These are phyloP conservation scores for Manduca sexta DNA, from an alignment of 1,140 invertebrate species.

Conservation along the genomic window DNA sequence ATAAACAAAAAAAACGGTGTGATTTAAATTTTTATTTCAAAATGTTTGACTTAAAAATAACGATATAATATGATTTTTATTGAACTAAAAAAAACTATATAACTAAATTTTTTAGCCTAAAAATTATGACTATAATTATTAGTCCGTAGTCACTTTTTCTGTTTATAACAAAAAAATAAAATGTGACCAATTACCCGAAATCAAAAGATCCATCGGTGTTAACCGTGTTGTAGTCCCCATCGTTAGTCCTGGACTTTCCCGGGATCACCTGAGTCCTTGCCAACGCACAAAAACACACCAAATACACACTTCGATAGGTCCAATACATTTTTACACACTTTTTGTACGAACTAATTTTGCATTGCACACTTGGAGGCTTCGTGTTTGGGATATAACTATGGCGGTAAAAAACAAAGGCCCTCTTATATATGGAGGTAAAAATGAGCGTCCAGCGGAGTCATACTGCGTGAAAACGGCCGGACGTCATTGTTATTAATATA, in stretches of 20 bases:
- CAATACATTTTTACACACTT: constrained; percentile 50
- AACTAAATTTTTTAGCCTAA: too few relatives aligned
- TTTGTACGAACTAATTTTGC: constrained; percentile 1
- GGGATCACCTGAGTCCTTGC: constrained; percentile 61
- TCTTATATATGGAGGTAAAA: constrained; percentile 65
- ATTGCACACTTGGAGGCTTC: neutral
- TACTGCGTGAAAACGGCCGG: constrained; percentile 59
- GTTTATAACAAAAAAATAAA: too few relatives aligned
- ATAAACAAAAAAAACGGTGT: neutral
- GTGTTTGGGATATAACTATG: constrained; percentile 40
- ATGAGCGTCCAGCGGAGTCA: constrained; percentile 44
- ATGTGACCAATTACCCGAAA: constrained; percentile 76
- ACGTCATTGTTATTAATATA: constrained; percentile 68
- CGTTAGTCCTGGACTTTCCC: constrained; percentile 56
- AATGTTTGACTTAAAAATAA: too few relatives aligned
- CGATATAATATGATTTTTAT: too few relatives aligned
- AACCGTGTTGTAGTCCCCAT: constrained; percentile 73
- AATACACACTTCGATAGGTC: constrained; percentile 35
- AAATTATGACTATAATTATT: too few relatives aligned
- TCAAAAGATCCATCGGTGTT: constrained; percentile 78
- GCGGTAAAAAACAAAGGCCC: constrained; percentile 53
- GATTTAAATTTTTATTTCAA: neutral
- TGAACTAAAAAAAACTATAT: too few relatives aligned
- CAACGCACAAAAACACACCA: constrained; percentile 48
- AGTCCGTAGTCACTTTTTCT: too few relatives aligned